phyloP scores from a whole-genome alignment of 92 coral and sea anemone species.

The Virgularia gustaviana region DNA sequence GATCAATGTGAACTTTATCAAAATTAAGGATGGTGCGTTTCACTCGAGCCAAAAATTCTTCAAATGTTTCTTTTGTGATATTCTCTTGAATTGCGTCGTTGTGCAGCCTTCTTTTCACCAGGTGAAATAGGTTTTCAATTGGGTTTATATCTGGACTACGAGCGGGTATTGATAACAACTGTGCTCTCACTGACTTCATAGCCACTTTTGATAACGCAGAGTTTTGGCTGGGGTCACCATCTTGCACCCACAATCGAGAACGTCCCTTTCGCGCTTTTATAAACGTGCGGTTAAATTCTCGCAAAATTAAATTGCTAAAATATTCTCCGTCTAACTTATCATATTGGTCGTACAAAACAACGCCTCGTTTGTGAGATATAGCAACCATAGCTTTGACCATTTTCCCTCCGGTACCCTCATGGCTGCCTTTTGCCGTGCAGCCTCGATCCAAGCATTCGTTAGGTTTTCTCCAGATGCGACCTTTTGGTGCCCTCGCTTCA shows the following conservation, averaged over 20 bases:
- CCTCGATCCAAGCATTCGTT: slow-evolving; percentile 38
- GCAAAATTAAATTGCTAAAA: slow-evolving; percentile 10
- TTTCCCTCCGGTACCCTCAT: slow-evolving; percentile 51
- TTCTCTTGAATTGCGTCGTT: slow-evolving; percentile 11
- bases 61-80: background rate
- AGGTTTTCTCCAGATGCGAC: slow-evolving; percentile 43
- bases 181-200: slow-evolving; percentile 4
- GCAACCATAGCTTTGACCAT: slow-evolving; percentile 18
- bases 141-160: slow-evolving; percentile 56
- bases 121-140: slow-evolving; percentile 41
- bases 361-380: slow-evolving; percentile 43
- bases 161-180: slow-evolving; percentile 35
- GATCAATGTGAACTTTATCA: background rate
- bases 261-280: slow-evolving; percentile 30
- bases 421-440: slow-evolving; percentile 52
- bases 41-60: slow-evolving; percentile 6
- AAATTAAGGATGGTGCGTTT: background rate
- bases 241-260: slow-evolving; percentile 41
- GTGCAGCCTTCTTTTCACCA: slow-evolving; percentile 7
- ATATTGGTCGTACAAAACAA: slow-evolving; percentile 35
- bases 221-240: slow-evolving; percentile 53
- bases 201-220: slow-evolving; percentile 16
- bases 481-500: slow-evolving; percentile 50
- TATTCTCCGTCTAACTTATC: slow-evolving; percentile 37
- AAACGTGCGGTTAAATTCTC: slow-evolving; percentile 28